These are phyloP conservation scores for Bicyclus anynana DNA, from an alignment of 1,140 invertebrate genomes.

Conservation along the genomic window DNA sequence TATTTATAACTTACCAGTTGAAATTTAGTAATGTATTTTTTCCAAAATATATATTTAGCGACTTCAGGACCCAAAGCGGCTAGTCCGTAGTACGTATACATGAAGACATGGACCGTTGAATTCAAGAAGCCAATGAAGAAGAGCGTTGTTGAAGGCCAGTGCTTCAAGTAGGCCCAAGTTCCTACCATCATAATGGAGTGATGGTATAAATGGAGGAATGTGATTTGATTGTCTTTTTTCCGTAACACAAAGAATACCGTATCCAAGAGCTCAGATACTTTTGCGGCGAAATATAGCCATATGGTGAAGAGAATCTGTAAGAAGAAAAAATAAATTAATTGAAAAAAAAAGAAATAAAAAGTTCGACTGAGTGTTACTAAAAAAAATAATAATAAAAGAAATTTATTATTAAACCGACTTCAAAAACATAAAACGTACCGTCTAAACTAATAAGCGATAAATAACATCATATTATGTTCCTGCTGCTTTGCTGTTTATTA, in stretches of 20 bases:
- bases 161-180: constrained; percentile 89
- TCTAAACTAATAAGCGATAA: too few species aligned
- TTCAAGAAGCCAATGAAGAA: constrained; percentile 96
- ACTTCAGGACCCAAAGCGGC: constrained; percentile 92
- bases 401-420: too few species aligned
- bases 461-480: too few species aligned
- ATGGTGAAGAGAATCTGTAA: constrained; percentile 53
- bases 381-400: too few species aligned
- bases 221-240: constrained; percentile 94
- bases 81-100: constrained; percentile 96
- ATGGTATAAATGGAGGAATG: constrained; percentile 95
- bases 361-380: too few species aligned
- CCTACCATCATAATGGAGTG: constrained; percentile 95
- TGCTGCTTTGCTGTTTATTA: too few species aligned
- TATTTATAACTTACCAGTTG: constrained; percentile 86
- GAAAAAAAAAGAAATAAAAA: too few species aligned
- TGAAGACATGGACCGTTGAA: constrained; percentile 94
- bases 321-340: constrained; percentile 10
- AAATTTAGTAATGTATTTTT: constrained; percentile 93
- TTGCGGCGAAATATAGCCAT: constrained; percentile 56
- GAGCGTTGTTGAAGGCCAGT: constrained; percentile 76
- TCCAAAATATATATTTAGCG: constrained; percentile 96
- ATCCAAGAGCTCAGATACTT: constrained; percentile 78
- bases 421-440: too few species aligned
- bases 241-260: constrained; percentile 94